These are phyloP conservation scores for Temnothorax longispinosus DNA, from an alignment of 1,140 invertebrate genomes.

Conservation along the genomic window DNA sequence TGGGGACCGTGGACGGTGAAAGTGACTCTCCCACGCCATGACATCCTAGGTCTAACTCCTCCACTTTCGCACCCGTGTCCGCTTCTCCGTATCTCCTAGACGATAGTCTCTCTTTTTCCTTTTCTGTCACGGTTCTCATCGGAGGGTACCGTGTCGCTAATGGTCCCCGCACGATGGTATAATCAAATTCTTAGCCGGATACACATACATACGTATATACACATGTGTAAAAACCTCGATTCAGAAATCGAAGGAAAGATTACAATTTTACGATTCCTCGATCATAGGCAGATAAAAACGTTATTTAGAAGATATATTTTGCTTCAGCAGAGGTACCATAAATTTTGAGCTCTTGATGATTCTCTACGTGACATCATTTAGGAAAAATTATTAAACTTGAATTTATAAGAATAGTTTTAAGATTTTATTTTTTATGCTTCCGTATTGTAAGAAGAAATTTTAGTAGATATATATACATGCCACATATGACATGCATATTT, in stretches of 20 bases:
- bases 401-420: not conserved
- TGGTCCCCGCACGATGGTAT: not conserved
- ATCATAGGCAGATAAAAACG: not conserved
- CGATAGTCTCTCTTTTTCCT: constrained; percentile 65
- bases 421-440: not conserved
- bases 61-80: constrained; percentile 50
- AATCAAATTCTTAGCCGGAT: constrained; percentile 46
- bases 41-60: constrained; percentile 78
- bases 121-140: constrained; percentile 43
- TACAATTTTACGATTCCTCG: not conserved
- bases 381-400: not conserved
- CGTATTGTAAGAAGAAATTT: too few relatives aligned
- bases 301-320: not conserved
- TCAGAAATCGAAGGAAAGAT: not conserved
- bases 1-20: constrained; percentile 80
- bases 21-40: constrained; percentile 86
- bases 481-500: not conserved
- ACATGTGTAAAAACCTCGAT: too few relatives aligned
- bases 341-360: not conserved
- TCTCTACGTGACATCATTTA: not conserved
- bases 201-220: not conserved
- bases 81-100: constrained; percentile 46
- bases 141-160: constrained; percentile 15
- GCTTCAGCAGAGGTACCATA: not conserved
- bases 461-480: not conserved